Conservation (phyloP, 2,797 vertebrate species). For the Alauda arvensis region DNA sequence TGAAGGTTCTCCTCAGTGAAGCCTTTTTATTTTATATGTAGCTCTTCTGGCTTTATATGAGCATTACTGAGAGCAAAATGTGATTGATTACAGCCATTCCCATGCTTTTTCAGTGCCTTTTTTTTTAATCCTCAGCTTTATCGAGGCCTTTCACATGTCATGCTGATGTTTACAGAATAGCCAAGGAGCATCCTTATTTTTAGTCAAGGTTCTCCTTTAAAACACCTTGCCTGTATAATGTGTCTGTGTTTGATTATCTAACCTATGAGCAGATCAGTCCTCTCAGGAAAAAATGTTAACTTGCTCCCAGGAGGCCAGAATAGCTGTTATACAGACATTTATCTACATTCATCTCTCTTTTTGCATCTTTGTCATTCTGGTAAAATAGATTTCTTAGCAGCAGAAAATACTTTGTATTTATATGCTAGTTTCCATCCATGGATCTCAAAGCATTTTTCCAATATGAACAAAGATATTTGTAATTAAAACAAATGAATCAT, state of each 20-base stretch:
- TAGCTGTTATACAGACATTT: conserved; percentile 1
- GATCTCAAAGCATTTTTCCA: conserved; percentile 1
- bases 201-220: conserved; percentile 46
- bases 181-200: conserved; percentile 24
- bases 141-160: neutral
- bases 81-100: neutral
- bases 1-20: neutral
- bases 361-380: neutral
- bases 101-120: neutral
- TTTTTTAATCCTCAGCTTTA: conserved; percentile 35
- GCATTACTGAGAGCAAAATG: neutral
- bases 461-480: neutral
- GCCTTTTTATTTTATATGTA: neutral
- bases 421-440: neutral
- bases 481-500: neutral
- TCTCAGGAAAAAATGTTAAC: conserved; percentile 41
- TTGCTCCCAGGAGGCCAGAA: conserved; percentile 18
- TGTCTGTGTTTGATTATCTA: conserved; percentile 46
- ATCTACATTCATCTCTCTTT: conserved; percentile 17
- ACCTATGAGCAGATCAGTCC: conserved; percentile 48
- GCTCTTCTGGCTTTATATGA: neutral
- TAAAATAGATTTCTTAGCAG: conserved; percentile 7
- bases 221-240: conserved; percentile 24
- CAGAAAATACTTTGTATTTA: neutral
- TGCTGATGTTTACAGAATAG: conserved; percentile 10